Evolutionary conservation across 2,113 vertebrate genomes (phyloP).

Genomic region (Sinocyclocheilus grahami): DNA sequence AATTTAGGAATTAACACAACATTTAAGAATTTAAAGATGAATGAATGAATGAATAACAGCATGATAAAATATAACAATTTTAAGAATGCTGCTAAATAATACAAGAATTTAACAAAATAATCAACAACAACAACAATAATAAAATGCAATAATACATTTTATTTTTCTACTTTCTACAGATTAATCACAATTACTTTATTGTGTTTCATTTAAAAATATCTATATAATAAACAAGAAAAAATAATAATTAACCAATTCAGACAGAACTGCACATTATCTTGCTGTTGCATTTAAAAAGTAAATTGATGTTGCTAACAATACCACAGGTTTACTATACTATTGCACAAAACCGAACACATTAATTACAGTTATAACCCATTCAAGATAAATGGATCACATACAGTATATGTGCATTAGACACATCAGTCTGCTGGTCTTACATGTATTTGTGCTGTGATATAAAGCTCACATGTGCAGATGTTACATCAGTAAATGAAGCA

Average conservation of each 20-base stretch:
- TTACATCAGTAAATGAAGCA: neutral
- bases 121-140: no score
- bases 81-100: no score
- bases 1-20: no score
- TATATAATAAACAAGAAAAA: no score
- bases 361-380: neutral
- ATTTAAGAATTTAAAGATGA: no score
- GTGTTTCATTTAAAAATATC: no score
- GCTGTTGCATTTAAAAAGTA: neutral
- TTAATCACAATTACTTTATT: no score
- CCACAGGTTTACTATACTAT: neutral
- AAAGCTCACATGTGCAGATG: neutral
- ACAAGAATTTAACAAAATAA: no score
- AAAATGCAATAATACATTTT: no score
- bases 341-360: neutral
- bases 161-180: no score
- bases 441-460: neutral
- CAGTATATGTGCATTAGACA: neutral
- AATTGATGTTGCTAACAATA: neutral
- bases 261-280: neutral
- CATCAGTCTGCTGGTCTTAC: neutral
- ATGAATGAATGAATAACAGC: no score
- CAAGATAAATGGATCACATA: neutral
- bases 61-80: no score
- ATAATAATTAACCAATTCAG: neutral